A percentile compares a stretch with the other conserved stretches of the same genome.
phyloP scores from a whole-genome alignment of 2,888 invertebrate genomes.

The Chrysina gloriosa region DNA sequence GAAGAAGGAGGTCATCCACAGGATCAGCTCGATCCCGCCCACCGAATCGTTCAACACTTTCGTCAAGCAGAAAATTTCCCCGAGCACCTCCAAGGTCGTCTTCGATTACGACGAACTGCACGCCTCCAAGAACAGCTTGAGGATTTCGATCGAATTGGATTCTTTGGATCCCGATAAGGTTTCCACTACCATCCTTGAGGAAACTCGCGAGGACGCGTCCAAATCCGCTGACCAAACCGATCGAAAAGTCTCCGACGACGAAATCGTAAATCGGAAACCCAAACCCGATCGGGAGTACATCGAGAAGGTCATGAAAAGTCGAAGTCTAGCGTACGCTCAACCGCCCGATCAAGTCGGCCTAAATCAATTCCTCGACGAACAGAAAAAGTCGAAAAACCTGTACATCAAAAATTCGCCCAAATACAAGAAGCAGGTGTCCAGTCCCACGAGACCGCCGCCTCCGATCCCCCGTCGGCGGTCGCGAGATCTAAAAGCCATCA shows the following conservation, averaged over 20 bases:
- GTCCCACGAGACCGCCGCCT: constrained; percentile 9
- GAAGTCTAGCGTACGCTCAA: background rate
- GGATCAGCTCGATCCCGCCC: constrained; percentile 32
- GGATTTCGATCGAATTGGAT: constrained; percentile 9
- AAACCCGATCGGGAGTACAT: constrained; percentile 25
- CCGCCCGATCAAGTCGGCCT: constrained; percentile 4
- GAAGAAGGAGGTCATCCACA: constrained; percentile 28
- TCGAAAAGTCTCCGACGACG: background rate
- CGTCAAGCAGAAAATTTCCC: constrained; percentile 31
- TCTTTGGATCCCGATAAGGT: background rate
- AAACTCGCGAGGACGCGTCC: background rate
- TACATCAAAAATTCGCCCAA: constrained; percentile 20
- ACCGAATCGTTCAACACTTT: constrained; percentile 38
- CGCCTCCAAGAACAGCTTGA: background rate
- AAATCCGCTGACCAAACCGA: background rate
- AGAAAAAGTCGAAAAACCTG: constrained; percentile 15
- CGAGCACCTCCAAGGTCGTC: background rate
- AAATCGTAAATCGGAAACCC: background rate
- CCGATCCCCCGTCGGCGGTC: too few species aligned
- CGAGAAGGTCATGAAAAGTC: constrained; percentile 5
- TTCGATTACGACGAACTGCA: constrained; percentile 16
- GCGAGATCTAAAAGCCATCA: too few species aligned
- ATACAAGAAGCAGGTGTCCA: constrained; percentile 15
- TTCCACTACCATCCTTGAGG: too few species aligned
- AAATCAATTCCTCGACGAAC: constrained; percentile 10